phyloP scores from a whole-genome alignment of 1,140 invertebrate species.

The Brachionus manjavacas region DNA sequence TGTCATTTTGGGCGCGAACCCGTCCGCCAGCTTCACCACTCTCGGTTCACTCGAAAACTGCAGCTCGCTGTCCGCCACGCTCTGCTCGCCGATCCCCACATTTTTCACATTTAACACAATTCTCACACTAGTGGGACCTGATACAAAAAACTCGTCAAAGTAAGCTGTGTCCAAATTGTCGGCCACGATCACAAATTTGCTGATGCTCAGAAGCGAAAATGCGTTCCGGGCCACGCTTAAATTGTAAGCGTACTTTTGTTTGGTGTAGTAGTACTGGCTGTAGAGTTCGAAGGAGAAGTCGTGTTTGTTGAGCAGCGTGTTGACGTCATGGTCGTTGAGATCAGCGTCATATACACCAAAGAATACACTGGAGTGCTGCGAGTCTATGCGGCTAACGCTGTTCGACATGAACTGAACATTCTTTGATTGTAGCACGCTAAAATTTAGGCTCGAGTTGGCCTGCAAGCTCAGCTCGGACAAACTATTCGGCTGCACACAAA shows the following conservation, averaged over 20 bases:
- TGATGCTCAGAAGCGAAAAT: background rate
- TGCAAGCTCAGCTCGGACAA: background rate
- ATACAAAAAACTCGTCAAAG: constrained; percentile 3
- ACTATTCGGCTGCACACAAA: background rate
- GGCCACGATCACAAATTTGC: background rate
- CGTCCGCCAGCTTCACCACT: background rate
- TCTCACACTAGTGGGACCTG: background rate
- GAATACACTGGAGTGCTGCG: background rate
- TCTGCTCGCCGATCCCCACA: background rate
- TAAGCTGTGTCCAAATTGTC: background rate
- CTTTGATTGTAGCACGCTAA: background rate
- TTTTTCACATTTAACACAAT: background rate
- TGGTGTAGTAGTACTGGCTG: background rate
- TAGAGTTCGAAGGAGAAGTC: background rate
- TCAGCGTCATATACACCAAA: background rate
- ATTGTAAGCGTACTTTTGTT: constrained; percentile 16
- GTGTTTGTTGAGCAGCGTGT: background rate
- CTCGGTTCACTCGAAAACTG: background rate
- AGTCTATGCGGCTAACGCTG: background rate
- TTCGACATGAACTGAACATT: constrained; percentile 12
- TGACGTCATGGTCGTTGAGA: background rate
- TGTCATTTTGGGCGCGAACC: background rate
- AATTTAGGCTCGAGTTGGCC: background rate
- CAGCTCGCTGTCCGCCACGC: background rate
- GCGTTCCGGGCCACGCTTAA: background rate